Evolutionary conservation across 2,797 vertebrate genomes (phyloP).

Genomic region (Dermochelys coriacea): DNA sequence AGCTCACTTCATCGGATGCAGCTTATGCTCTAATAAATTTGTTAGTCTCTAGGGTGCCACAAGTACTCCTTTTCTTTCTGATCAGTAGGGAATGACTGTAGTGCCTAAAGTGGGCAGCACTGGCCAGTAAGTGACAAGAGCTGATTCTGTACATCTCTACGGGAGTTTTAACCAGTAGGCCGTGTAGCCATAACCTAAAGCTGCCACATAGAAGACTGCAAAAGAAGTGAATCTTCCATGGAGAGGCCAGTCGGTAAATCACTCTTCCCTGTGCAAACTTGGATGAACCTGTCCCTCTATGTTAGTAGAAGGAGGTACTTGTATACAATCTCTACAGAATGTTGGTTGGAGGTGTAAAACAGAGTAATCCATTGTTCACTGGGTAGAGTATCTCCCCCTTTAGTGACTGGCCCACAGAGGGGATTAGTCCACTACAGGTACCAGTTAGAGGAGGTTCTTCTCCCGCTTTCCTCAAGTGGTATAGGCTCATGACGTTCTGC

Average conservation of each 20-base stretch:
- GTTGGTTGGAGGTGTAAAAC: neutral
- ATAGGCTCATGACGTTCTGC: neutral
- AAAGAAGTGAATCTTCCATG: neutral
- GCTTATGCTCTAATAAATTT: too few species aligned
- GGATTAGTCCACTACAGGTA: neutral
- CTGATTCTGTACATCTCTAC: neutral
- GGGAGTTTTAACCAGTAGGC: neutral
- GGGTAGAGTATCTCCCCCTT: neutral
- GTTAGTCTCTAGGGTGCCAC: too few species aligned
- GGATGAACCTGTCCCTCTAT: neutral
- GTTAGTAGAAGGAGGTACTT: accelerated
- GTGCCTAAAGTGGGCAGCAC: neutral
- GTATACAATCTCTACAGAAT: neutral
- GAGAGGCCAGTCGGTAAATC: neutral
- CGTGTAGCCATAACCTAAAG: neutral
- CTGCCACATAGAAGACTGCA: neutral
- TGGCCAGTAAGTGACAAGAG: neutral
- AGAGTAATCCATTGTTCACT: accelerated
- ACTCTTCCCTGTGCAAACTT: neutral
- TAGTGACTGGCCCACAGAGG: neutral
- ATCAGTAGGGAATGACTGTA: neutral
- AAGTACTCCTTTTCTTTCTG: too few species aligned
- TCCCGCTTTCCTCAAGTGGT: neutral
- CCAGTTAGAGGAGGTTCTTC: accelerated
- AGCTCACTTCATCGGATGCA: too few species aligned